Evolutionary conservation across 2,888 invertebrate species (phyloP).

Genomic region (Orthosia cruda): DNA sequence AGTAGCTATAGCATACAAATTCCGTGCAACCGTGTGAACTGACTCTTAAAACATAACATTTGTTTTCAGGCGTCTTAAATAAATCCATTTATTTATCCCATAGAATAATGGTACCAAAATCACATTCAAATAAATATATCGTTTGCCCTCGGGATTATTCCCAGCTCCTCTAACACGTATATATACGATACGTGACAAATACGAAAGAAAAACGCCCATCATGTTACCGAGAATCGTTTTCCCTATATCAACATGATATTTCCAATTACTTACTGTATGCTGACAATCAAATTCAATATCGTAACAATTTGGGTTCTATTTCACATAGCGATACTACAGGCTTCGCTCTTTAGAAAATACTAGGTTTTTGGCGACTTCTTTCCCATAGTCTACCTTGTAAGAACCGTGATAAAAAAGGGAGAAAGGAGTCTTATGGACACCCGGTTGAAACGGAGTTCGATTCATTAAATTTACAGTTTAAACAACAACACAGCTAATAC

Average conservation of each 20-base stretch:
- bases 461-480: no score
- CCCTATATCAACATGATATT: slow-evolving; percentile 51
- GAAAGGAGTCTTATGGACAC: no score
- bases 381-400: no score
- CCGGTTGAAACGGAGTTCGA: no score
- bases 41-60: no score
- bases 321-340: neutral
- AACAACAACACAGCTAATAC: no score
- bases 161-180: neutral
- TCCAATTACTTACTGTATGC: slow-evolving; percentile 60
- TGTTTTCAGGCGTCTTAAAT: neutral
- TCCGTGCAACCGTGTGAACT: no score
- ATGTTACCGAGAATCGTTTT: slow-evolving; percentile 43
- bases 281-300: slow-evolving; percentile 59
- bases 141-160: neutral
- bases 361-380: neutral
- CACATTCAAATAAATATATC: slow-evolving; percentile 18
- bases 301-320: slow-evolving; percentile 53
- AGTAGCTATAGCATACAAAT: no score
- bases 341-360: neutral
- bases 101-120: slow-evolving; percentile 5
- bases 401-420: no score
- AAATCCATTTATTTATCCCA: slow-evolving; percentile 10
- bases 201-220: slow-evolving; percentile 37
- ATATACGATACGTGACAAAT: slow-evolving; percentile 26